These are phyloP conservation scores for Sphaeramia orbicularis DNA, from an alignment of 2,797 vertebrate species.

Conservation along the genomic window DNA sequence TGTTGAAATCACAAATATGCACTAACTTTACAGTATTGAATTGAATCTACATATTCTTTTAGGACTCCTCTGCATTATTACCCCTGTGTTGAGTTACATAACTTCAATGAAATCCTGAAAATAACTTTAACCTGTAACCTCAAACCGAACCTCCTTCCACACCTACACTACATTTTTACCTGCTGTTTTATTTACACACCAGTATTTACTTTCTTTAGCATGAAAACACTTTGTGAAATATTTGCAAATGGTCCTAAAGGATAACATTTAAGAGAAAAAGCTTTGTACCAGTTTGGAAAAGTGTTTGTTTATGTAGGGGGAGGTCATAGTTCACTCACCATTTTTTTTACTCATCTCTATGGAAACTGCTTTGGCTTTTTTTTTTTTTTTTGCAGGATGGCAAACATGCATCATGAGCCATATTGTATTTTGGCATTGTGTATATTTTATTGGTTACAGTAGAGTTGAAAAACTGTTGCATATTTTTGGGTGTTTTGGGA, in stretches of 20 bases:
- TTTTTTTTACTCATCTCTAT: conserved; percentile 33
- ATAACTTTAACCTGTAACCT: no score
- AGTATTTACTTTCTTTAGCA: neutral
- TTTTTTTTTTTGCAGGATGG: conserved; percentile 4
- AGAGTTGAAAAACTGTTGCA: conserved; percentile 7
- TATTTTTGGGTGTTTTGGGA: conserved; percentile 26
- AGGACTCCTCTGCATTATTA: no score
- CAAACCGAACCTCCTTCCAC: no score
- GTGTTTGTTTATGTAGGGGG: conserved; percentile 62
- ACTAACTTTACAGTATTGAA: no score
- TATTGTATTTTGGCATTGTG: neutral
- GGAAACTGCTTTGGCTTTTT: conserved; percentile 41
- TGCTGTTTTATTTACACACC: neutral
- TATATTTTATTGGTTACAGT: neutral
- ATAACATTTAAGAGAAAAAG: conserved; percentile 5
- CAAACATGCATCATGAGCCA: neutral
- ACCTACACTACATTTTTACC: neutral
- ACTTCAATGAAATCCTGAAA: no score
- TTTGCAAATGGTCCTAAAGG: neutral
- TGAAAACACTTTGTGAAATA: neutral
- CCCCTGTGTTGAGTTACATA: no score
- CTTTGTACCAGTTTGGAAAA: conserved; percentile 5
- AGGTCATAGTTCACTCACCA: conserved; percentile 62
- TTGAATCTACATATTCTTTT: no score
- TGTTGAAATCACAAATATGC: no score